Conservation (phyloP, 37 sponge, comb jelly and placozoan species). For the Dysidea cf. avara region DNA sequence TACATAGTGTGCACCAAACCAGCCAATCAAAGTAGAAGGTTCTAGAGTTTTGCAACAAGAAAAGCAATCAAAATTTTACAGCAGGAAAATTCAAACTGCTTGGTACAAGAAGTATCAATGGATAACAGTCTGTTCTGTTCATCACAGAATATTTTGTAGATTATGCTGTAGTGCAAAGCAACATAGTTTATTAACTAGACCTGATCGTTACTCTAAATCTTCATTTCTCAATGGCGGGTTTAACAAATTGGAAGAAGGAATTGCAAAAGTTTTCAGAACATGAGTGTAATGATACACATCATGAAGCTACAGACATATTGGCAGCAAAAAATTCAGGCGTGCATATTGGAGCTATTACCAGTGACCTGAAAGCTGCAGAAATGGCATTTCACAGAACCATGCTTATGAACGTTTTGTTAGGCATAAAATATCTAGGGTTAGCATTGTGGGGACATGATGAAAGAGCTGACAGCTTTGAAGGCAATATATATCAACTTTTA, state of each 20-base stretch:
- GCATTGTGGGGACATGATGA: slow-evolving; percentile 21
- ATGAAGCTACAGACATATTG: too few species aligned
- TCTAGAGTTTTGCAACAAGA: neutral
- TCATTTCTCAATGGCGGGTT: slow-evolving; percentile 30
- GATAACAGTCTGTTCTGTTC: slow-evolving; percentile 34
- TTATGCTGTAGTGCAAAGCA: slow-evolving; percentile 21
- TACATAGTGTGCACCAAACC: too few species aligned
- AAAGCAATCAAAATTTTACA: slow-evolving; percentile 23
- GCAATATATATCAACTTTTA: slow-evolving; percentile 24
- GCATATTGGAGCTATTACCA: too few species aligned
- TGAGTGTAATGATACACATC: slow-evolving; percentile 33
- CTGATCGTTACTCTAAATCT: neutral
- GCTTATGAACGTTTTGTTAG: slow-evolving; percentile 9
- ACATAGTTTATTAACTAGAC: slow-evolving; percentile 1
- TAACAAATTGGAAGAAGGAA: slow-evolving; percentile 37
- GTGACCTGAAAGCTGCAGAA: too few species aligned
- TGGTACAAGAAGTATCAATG: slow-evolving; percentile 45
- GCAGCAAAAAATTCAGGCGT: too few species aligned
- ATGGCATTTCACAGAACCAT: too few species aligned
- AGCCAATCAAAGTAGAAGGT: slow-evolving; percentile 9
- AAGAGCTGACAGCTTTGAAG: slow-evolving; percentile 1
- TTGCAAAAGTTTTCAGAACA: slow-evolving; percentile 17
- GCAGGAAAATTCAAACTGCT: slow-evolving; percentile 33
- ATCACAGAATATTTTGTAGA: slow-evolving; percentile 21
- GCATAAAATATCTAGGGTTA: slow-evolving; percentile 16